Percentiles rank a stretch among this genome's conserved stretches.
Conservation (phyloP, 2,113 vertebrate species). For the Centropristis striata region DNA sequence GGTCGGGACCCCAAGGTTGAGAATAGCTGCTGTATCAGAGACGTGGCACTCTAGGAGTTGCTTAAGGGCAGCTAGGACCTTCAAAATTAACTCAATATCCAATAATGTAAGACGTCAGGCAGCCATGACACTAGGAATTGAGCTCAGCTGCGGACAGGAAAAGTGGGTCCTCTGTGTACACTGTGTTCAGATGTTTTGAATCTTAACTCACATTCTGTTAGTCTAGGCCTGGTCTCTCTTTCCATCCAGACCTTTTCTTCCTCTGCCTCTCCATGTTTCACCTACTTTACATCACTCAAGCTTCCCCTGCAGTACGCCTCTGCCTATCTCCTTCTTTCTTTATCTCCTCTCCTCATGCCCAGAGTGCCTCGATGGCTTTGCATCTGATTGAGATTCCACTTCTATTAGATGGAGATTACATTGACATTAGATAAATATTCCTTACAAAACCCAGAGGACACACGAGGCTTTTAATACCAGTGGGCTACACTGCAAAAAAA, state of each 20-base stretch:
- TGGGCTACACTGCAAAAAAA: too few relatives aligned
- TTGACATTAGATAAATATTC: slow-evolving; percentile 33
- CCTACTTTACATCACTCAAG: slow-evolving; percentile 40
- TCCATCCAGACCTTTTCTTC: neutral
- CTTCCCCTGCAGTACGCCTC: neutral
- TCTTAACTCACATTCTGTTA: slow-evolving; percentile 6
- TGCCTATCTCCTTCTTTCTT: neutral
- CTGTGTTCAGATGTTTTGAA: slow-evolving; percentile 3
- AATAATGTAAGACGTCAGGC: neutral
- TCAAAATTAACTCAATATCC: neutral
- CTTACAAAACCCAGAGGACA: slow-evolving; percentile 20
- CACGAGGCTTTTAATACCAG: slow-evolving; percentile 6
- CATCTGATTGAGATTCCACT: slow-evolving; percentile 45
- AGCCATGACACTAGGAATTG: slow-evolving; percentile 2
- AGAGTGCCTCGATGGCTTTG: slow-evolving; percentile 22
- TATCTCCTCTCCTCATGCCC: slow-evolving; percentile 17
- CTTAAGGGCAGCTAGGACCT: neutral
- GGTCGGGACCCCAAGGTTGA: too few relatives aligned
- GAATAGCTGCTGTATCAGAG: too few relatives aligned
- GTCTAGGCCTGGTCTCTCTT: neutral
- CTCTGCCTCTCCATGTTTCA: slow-evolving; percentile 29
- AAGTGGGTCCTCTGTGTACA: neutral
- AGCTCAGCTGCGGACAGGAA: slow-evolving; percentile 28
- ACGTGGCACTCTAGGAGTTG: too few relatives aligned
- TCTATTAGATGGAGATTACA: slow-evolving; percentile 36